Percentiles rank a stretch among this genome's conserved stretches.
These are phyloP conservation scores for Dynastes grantii DNA, from an alignment of 2,888 invertebrate species.

Conservation along the genomic window DNA sequence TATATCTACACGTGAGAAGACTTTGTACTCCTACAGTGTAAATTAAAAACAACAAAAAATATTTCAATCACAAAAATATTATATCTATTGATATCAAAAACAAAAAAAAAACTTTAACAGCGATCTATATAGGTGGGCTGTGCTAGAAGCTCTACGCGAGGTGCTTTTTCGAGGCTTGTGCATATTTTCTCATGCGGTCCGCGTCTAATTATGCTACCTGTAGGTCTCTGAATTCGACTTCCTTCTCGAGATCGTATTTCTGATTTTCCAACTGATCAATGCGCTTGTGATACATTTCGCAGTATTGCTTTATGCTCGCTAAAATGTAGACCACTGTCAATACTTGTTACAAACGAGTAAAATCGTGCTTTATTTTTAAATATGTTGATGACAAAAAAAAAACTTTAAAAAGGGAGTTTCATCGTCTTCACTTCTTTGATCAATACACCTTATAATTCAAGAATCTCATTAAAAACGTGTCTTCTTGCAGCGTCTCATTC, in stretches of 20 bases:
- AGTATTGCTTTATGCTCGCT: constrained; percentile 67
- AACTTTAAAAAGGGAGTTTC: not conserved
- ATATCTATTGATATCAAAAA: constrained; percentile 10
- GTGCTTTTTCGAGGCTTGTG: constrained; percentile 55
- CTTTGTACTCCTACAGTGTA: constrained; percentile 27
- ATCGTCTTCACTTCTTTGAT: not conserved
- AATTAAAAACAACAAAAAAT: constrained; percentile 24
- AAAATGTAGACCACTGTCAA: constrained; percentile 55
- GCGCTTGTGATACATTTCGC: constrained; percentile 85
- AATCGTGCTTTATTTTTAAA: constrained; percentile 5
- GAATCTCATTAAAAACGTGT: not conserved
- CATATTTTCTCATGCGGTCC: constrained; percentile 57
- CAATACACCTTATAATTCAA: not conserved
- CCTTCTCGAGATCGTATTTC: constrained; percentile 98
- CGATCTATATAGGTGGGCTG: constrained; percentile 53
- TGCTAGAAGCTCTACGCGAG: constrained; percentile 59
- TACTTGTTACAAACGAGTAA: constrained; percentile 31
- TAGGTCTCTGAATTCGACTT: constrained; percentile 95
- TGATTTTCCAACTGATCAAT: constrained; percentile 88
- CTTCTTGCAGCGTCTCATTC: not conserved
- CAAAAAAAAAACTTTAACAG: constrained; percentile 42
- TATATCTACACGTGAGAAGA: constrained; percentile 37
- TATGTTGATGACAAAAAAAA: not conserved
- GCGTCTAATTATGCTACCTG: constrained; percentile 79
- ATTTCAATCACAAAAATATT: constrained; percentile 20